Evolutionary conservation across 2,113 vertebrate genomes (phyloP).

Genomic region (Tupaia chinensis): DNA sequence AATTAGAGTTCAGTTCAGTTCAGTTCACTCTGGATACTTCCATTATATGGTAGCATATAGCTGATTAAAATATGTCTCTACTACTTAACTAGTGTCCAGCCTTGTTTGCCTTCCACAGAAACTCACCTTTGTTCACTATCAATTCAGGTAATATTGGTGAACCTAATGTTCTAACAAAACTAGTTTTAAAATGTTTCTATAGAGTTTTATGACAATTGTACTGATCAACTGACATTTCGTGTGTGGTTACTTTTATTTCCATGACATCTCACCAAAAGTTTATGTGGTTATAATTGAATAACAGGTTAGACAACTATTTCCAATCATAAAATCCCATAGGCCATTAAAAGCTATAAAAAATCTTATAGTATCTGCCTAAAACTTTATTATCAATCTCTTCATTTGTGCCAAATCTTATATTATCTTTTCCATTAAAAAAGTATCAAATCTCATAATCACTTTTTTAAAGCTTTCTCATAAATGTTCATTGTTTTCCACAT

Average conservation of each 20-base stretch:
- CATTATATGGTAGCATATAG: not conserved
- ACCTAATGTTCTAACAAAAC: not conserved
- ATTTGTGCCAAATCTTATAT: not conserved
- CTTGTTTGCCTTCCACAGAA: not conserved
- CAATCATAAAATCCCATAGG: not conserved
- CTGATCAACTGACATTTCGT: not conserved
- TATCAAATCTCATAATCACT: not conserved
- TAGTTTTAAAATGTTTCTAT: not conserved
- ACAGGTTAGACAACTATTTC: slow-evolving; percentile 3
- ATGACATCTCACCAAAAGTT: not conserved
- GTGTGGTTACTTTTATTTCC: not conserved
- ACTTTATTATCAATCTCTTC: slow-evolving; percentile 8
- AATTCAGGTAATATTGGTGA: not conserved
- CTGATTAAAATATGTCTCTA: not conserved
- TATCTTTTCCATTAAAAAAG: not conserved
- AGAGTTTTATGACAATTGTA: not conserved
- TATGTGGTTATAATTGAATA: slow-evolving; percentile 41
- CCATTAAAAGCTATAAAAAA: not conserved
- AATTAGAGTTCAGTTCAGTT: not conserved
- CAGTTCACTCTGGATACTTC: not conserved
- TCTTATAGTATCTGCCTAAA: not conserved
- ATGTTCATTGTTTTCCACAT: not conserved
- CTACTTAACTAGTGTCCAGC: not conserved
- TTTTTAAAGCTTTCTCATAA: not conserved
- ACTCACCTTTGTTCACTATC: not conserved